Evolutionary conservation across 2,888 invertebrate genomes (phyloP), one percentile per base, ranked within the genome.

Genomic region (Eubasilissa splendida): DNA sequence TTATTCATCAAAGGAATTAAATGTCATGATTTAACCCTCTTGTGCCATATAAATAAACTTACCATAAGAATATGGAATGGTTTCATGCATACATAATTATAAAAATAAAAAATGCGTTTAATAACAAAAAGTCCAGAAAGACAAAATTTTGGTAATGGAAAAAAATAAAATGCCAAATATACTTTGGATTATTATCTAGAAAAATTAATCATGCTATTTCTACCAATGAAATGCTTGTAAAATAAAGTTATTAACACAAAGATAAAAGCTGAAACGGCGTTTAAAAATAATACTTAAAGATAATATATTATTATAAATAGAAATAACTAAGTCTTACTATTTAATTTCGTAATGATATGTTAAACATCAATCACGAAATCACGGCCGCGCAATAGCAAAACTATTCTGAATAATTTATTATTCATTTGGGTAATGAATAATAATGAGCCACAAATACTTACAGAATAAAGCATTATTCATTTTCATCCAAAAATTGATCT

Each of bases 141-240:
- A 63, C 63, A 63, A 63, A 63, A 63, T 31, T 63, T 63, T 63
- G 63, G 22, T 60, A 60, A 42, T 42, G 7, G 42, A 42, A 42
- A 10, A 60, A 63, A 31, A 9, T 31, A 63, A 63, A 63, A 63
- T 22, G 9, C 11, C 42, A 33, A 63, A 63, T 63, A 11, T 33
- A 63, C 31, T 63, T 31, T 33, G 9, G 11, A 63, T 63, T 63
- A 63, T 63, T 22, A 63, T 42, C 42, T 42, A 31, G 14, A 63
- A 63, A 63, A 63, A 5, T 63, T 63, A 8, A 63, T 63, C 63
- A 63, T 63, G 63, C 63, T 33, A 33, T 33, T 63, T 63, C 42
- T 33, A 12, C 42, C 12, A 63, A 63, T 31, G 33, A 11, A 63
- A 63, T 63, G 33, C 63, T 33, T 33, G 63, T 63, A 63, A 11